Base-by-base conservation (phyloP, 2,113 vertebrate species). In the Pelvicachromis taeniatus region DNA sequence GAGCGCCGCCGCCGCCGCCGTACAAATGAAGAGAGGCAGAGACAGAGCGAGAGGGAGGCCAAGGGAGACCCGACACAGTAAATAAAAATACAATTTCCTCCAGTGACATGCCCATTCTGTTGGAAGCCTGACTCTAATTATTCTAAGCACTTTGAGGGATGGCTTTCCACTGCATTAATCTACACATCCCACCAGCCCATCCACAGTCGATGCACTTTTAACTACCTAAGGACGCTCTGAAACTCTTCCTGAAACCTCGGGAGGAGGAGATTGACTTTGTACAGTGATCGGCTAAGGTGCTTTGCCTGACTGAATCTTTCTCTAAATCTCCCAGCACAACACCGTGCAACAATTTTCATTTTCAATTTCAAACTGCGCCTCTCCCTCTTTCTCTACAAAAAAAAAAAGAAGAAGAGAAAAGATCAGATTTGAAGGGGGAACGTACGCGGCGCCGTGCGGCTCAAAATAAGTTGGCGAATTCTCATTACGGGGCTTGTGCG, bases 31-130 rank as follows among this genome's bases (percentile, higher is more conserved):
- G 86, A 82, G 87, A 91, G 93, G 88, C 85, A 90, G 92, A 93
- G 90, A 89, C 87, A 65, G 94, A 92, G 91, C 80, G 87, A 83
- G 88, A 50, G 91, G 53, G 91, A 85, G 93, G 92, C 86, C 88
- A 42, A 87, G 85, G 85, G 88, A 93, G 92, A 92, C 89, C 91
- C 92, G 86, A 93, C 78, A 91, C 92, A 89, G 92, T 95, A 96
- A 96, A 96, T 96, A 95, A 96, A 94, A 94, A 92, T 83, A 95
- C 87, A 92, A 94, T 95, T 95, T 94, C 87, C 91, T 85, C 31
- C 91, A 16, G 79, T 90, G 96, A 95, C 94, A 92, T 93, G 90
- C 93, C 87, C 95, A 92, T 94, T 93, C 94, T 94, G 88, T 89
- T 95, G 89, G 88, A 85, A 92, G 89, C 92, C 94, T 91, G 65